These are phyloP conservation scores for Oryzias woworae DNA, from an alignment of 2,113 vertebrate species.

Conservation along the genomic window DNA sequence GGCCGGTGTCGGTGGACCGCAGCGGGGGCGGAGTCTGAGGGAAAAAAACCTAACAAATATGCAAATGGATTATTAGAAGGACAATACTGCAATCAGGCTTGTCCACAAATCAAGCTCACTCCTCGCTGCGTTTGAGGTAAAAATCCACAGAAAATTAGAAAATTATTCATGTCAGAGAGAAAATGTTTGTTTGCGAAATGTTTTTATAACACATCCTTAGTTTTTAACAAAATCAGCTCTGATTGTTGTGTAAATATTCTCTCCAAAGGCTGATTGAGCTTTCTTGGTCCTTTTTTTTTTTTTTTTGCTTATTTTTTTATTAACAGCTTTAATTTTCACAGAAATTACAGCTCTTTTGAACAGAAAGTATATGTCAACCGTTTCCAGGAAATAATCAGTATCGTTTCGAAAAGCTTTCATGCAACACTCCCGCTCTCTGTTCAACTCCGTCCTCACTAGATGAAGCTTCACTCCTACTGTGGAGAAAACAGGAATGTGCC, in stretches of 20 bases:
- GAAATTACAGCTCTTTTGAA: too few species aligned
- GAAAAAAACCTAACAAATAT: slow-evolving; percentile 4
- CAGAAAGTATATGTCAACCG: too few species aligned
- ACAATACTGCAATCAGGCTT: slow-evolving; percentile 60
- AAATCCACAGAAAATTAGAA: slow-evolving; percentile 22
- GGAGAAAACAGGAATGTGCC: too few species aligned
- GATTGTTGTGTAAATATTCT: slow-evolving; percentile 29
- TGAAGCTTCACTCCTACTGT: too few species aligned
- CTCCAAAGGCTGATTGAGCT: slow-evolving; percentile 2
- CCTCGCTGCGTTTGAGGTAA: slow-evolving; percentile 20
- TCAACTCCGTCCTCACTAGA: too few species aligned
- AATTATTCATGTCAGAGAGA: slow-evolving; percentile 25
- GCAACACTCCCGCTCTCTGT: neutral
- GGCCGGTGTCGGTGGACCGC: slow-evolving; percentile 88
- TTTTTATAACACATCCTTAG: slow-evolving; percentile 26
- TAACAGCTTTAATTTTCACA: too few species aligned
- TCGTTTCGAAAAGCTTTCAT: neutral
- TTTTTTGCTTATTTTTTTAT: too few species aligned
- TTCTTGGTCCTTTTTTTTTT: neutral
- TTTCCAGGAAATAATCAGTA: neutral
- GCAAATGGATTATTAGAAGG: slow-evolving; percentile 50
- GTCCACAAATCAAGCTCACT: slow-evolving; percentile 40
- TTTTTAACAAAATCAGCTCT: slow-evolving; percentile 4
- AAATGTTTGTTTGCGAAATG: slow-evolving; percentile 2
- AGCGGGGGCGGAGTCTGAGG: slow-evolving; percentile 92